Percentiles rank a stretch among this genome's conserved stretches.
These are phyloP conservation scores for Dryobates pubescens DNA, from an alignment of 2,797 vertebrate genomes.

Conservation along the genomic window DNA sequence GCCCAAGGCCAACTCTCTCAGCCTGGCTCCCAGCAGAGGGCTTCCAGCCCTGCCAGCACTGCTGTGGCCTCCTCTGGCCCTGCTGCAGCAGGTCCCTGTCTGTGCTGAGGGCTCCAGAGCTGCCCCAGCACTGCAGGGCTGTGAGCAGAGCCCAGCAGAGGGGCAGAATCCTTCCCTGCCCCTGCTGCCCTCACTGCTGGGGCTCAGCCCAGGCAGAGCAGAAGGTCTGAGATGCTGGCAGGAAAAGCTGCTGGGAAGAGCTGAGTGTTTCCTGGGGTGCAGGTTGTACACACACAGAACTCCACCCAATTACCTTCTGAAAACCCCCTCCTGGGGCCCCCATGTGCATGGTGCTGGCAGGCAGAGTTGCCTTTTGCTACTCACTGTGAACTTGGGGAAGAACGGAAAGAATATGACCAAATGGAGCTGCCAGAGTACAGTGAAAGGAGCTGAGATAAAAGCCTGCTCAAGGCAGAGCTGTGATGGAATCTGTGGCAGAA, in stretches of 20 bases:
- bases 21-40: too few species aligned
- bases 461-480: not conserved
- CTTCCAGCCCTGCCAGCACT: too few species aligned
- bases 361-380: not conserved
- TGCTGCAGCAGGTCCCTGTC: too few species aligned
- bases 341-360: fast-evolving
- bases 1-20: too few species aligned
- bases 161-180: too few species aligned
- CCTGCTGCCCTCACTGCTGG: too few species aligned
- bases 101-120: too few species aligned
- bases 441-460: not conserved
- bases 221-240: fast-evolving
- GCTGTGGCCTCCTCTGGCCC: too few species aligned
- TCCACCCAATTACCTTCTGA: not conserved
- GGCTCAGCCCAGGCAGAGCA: too few species aligned
- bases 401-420: not conserved
- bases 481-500: conserved; percentile 39
- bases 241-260: not conserved
- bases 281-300: not conserved
- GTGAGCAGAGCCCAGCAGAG: too few species aligned
- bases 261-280: not conserved
- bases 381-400: not conserved
- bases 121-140: too few species aligned
- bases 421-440: conserved; percentile 5
- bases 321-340: not conserved